Base-by-base conservation (phyloP, 2,797 vertebrate species). In the Taeniopygia guttata region DNA sequence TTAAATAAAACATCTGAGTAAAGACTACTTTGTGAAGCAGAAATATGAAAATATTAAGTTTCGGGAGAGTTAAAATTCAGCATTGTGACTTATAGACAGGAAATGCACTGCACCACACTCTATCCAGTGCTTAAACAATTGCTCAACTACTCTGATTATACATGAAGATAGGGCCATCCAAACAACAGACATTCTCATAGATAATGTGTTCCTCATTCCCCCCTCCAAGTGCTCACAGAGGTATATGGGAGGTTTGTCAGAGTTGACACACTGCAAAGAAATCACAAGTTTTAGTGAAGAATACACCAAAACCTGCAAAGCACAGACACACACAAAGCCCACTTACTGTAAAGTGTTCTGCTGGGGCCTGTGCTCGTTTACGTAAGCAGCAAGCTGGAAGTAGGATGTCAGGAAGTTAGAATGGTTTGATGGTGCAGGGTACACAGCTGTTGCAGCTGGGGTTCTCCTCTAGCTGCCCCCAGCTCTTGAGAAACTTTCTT, bases 341-440 rank as follows among this genome's bases (percentile, higher is more conserved):
- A 90, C 94, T 94, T 90, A 94, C 94, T 55, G 26, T 10, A 16
- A 17, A 10, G 3, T 5, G 36, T 32, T 11, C 29, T 81, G 58
- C 58, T 0, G 5, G 15, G 17, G 16, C 21, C 5, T 0, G 14
- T 18, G 32, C 17, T 22, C 2, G 0, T 30, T 27, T 49, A 16
- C 0, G 0, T 23, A 75, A 38, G 7, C 6, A 3, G 83, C n/a
- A 42, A 85, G 80, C 93, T 96, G 91, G 38, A 95, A 94, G 36
- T 1, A 75, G 25, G 13, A 73, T 48, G 25, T 32, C 67, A 90
- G 55, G 54, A 72, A 68, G 55, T 89, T 52, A 75, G 82, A 92
- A 58, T 26, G 32, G 32, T 75, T 81, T 58, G 32, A 30, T 43
- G 14, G 29, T 32, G 40, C 62, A 72, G 42, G 11, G 16, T 42